Conservation (phyloP, 1,140 invertebrate species). For the Epicauta chinensis region DNA sequence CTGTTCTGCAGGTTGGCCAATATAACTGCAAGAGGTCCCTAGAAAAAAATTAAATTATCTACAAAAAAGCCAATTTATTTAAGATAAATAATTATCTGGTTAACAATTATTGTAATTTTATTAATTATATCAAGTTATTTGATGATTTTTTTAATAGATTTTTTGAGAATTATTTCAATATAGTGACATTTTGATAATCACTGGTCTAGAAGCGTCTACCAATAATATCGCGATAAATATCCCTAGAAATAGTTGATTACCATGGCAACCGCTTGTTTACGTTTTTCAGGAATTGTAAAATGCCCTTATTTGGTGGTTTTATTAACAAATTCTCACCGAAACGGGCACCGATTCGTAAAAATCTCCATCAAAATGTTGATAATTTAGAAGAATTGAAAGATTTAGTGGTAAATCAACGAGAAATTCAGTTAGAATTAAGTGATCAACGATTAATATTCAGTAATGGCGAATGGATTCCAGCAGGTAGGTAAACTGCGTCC, state of each 20-base stretch:
- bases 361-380: slow-evolving; percentile 39
- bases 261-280: neutral
- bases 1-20: neutral
- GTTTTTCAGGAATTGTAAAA: slow-evolving; percentile 29
- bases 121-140: too few species aligned
- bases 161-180: too few species aligned
- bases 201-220: too few species aligned
- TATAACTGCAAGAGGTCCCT: neutral
- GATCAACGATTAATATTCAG: slow-evolving; percentile 59
- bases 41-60: too few species aligned
- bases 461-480: slow-evolving; percentile 58
- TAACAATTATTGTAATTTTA: too few species aligned
- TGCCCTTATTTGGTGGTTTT: slow-evolving; percentile 50
- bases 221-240: neutral
- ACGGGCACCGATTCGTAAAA: slow-evolving; percentile 48
- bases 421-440: slow-evolving; percentile 52
- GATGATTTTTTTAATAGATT: too few species aligned
- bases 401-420: slow-evolving; percentile 46
- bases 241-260: neutral
- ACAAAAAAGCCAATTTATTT: too few species aligned
- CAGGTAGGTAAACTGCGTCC: too few species aligned
- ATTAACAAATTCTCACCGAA: slow-evolving; percentile 53
- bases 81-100: too few species aligned
- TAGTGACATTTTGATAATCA: too few species aligned
- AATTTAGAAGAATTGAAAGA: slow-evolving; percentile 46